Base-by-base conservation (phyloP, 2,888 invertebrate genomes). In the Noctua pronuba region DNA sequence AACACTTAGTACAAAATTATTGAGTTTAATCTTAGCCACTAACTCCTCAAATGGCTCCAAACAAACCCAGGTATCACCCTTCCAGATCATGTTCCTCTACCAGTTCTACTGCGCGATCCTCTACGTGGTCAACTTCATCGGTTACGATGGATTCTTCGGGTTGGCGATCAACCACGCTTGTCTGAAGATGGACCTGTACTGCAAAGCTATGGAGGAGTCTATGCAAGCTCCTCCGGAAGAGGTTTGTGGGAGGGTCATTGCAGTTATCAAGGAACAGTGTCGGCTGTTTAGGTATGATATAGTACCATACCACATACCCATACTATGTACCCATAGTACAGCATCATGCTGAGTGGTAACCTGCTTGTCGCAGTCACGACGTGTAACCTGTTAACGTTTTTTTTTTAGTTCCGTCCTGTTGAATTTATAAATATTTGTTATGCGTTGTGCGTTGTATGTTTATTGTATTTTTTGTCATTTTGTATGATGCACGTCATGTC, bases 131-230 rank as follows among this genome's bases (percentile, higher is more conserved):
- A 93, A 92, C 44, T 95, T 93, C 58, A 85, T 88, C 0, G 94
- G 94, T 0, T 95, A 92, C 80, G 95, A 95, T n/a, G 93, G 92
- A 0, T 94, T 94, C 49, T 95, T 93, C 41, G 94, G 94, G 0
- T 18, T 95, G 31, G 83, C 85, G 0, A 90, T 94, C 1, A 93
- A 93, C 84, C 95, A 95, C 83, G 93, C 94, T 0, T 95, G 95
- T 49, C 75, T 95, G 78, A 95, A 95, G 83, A 94, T 95, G 89
- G 89, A 90, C 7, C 10, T 95, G 31, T 92, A 87, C 21, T 94
- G 95, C 75, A 88, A 88, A 35, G 87, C 83, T 2, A 76, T 95
- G 52, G 92, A 94, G 2, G 92, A 94, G 0, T 93, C 93, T 0
- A 76, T 94, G 79, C 72, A 70, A 1, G 82, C 75, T 28, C 84